These are phyloP conservation scores for Piezodorus guildinii DNA, from an alignment of 1,140 invertebrate genomes.

Conservation along the genomic window DNA sequence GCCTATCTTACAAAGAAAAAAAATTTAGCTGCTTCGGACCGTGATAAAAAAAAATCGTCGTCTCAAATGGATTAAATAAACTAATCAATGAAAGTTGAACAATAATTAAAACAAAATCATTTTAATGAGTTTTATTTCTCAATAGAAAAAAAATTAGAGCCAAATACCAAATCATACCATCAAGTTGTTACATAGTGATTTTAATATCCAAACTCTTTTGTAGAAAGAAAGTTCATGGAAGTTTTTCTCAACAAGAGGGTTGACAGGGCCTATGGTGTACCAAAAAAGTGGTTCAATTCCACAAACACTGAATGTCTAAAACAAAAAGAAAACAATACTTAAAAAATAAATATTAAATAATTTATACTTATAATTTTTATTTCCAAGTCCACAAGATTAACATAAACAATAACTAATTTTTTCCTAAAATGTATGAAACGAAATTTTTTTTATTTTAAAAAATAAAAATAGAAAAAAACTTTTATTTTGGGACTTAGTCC, in stretches of 20 bases:
- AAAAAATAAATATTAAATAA: neutral
- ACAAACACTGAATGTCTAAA: conserved; percentile 35
- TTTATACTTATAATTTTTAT: too few relatives aligned
- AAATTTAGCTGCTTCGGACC: too few relatives aligned
- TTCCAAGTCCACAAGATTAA: too few relatives aligned
- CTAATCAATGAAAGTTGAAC: too few relatives aligned
- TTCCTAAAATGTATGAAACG: too few relatives aligned
- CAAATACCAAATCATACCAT: conserved; percentile 27
- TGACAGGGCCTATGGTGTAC: conserved; percentile 33
- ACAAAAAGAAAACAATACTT: conserved; percentile 13
- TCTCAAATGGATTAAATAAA: too few relatives aligned
- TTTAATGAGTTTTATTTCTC: neutral
- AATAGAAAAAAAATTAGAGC: neutral
- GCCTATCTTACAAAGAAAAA: too few relatives aligned
- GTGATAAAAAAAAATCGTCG: too few relatives aligned
- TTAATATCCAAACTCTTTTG: conserved; percentile 40
- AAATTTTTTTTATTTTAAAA: too few relatives aligned
- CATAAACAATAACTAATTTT: too few relatives aligned
- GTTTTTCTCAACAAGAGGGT: conserved; percentile 36
- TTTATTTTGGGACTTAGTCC: too few relatives aligned
- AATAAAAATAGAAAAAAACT: too few relatives aligned
- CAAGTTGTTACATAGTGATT: conserved; percentile 39
- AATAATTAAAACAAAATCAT: neutral
- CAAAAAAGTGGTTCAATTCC: conserved; percentile 36
- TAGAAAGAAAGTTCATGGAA: conserved; percentile 40